A percentile compares a stretch with the other conserved stretches of the same genome.
These are phyloP conservation scores for Eupithecia dodoneata DNA, from an alignment of 2,888 invertebrate genomes.

Conservation along the genomic window DNA sequence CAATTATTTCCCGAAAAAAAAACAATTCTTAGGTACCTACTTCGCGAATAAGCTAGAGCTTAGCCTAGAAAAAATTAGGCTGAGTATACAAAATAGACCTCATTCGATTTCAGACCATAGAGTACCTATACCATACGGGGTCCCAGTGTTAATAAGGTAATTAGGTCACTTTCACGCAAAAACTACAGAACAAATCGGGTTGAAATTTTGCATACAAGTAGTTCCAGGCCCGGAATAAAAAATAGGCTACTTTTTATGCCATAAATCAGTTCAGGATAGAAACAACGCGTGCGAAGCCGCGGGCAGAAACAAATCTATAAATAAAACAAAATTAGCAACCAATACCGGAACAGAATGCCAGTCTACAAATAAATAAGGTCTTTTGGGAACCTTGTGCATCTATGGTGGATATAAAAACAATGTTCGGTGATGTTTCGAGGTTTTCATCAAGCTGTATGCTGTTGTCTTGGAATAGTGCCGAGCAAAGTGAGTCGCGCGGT, in stretches of 20 bases:
- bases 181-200: too few relatives aligned
- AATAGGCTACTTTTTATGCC: too few relatives aligned
- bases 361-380: neutral
- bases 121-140: too few relatives aligned
- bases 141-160: neutral
- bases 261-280: too few relatives aligned
- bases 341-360: neutral
- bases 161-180: neutral
- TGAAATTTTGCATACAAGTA: too few relatives aligned
- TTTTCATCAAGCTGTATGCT: neutral
- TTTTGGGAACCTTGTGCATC: neutral
- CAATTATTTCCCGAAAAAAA: neutral
- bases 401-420: constrained; percentile 2
- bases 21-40: too few relatives aligned
- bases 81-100: too few relatives aligned
- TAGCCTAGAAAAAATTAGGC: neutral
- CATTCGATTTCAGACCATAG: too few relatives aligned
- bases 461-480: constrained; percentile 72
- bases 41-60: neutral
- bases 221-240: too few relatives aligned
- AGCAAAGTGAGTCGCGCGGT: constrained; percentile 66
- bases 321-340: neutral
- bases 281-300: too few relatives aligned
- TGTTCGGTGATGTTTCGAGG: neutral
- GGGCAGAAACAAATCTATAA: neutral